Conservation (phyloP, 1,140 invertebrate species). For the Leptinotarsa defecta region DNA sequence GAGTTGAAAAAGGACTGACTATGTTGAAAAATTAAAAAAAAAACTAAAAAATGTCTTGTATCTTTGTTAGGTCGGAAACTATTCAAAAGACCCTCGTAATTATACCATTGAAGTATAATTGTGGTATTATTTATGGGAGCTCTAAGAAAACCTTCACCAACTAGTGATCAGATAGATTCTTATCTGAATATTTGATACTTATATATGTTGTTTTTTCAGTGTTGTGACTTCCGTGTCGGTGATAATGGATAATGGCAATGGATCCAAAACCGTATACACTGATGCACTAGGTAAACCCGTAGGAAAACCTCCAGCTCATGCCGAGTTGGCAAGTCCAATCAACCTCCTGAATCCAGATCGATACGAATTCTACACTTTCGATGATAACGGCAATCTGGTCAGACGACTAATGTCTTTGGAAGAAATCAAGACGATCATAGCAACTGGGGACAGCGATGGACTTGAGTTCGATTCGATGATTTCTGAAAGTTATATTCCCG, state of each 20-base stretch:
- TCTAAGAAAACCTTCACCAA: no score
- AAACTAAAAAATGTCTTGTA: no score
- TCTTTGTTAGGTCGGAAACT: no score
- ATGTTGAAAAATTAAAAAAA: no score
- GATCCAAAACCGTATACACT: slow-evolving; percentile 60
- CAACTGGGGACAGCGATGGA: slow-evolving; percentile 70
- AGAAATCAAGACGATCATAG: slow-evolving; percentile 82
- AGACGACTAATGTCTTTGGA: slow-evolving; percentile 80
- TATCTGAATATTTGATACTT: background rate
- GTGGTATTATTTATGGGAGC: no score
- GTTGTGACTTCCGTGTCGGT: slow-evolving; percentile 66
- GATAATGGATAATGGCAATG: slow-evolving; percentile 63
- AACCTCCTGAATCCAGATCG: slow-evolving; percentile 75
- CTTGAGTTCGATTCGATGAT: slow-evolving; percentile 44
- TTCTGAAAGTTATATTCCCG: slow-evolving; percentile 56
- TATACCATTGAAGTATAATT: no score
- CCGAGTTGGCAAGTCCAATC: slow-evolving; percentile 72
- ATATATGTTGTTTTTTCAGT: slow-evolving; percentile 55
- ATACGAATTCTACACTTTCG: slow-evolving; percentile 85
- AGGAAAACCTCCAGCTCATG: slow-evolving; percentile 60
- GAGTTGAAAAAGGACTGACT: no score
- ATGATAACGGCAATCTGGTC: slow-evolving; percentile 78
- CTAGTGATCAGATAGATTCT: background rate
- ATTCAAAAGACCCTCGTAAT: no score
- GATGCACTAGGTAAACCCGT: slow-evolving; percentile 67